A percentile compares a stretch with the other conserved stretches of the same genome.
Evolutionary conservation across 1,140 invertebrate genomes (phyloP).

Genomic region (Drosophila mauritiana): DNA sequence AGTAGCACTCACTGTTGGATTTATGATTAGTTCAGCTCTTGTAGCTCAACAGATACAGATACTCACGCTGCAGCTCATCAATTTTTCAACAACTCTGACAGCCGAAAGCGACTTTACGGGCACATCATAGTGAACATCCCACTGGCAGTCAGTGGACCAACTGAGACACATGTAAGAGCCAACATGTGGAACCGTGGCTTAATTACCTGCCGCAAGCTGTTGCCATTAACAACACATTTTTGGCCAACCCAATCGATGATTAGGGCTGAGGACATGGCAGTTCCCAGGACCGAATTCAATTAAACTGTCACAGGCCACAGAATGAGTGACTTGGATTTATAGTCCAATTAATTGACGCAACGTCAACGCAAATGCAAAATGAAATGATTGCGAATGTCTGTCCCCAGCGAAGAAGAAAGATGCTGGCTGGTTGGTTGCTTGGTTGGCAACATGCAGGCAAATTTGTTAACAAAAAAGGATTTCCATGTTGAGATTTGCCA

Average conservation of each 20-base stretch:
- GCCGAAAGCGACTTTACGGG: conserved; percentile 45
- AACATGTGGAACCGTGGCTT: conserved; percentile 19
- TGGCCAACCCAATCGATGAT: conserved; percentile 17
- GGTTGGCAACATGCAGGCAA: conserved; percentile 25
- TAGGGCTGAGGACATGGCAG: background rate
- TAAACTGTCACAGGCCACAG: conserved; percentile 41
- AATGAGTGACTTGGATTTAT: conserved; percentile 53
- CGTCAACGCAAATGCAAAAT: conserved; percentile 62
- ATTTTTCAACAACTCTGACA: conserved; percentile 61
- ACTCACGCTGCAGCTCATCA: conserved; percentile 46
- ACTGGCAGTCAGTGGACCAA: conserved; percentile 12
- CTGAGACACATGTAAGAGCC: conserved; percentile 30
- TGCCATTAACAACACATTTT: conserved; percentile 46
- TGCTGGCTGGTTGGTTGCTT: conserved; percentile 17
- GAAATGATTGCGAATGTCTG: conserved; percentile 64
- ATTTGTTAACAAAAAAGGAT: conserved; percentile 66
- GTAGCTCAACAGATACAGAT: conserved; percentile 8
- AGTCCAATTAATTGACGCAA: conserved; percentile 61
- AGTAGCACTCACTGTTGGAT: conserved; percentile 6
- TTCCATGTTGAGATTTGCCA: conserved; percentile 55
- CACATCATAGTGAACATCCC: conserved; percentile 40
- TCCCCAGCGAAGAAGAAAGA: conserved; percentile 13
- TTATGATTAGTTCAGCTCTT: conserved; percentile 7
- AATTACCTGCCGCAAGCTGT: conserved; percentile 48
- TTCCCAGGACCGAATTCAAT: conserved; percentile 20